phyloP scores from a whole-genome alignment of 2,888 invertebrate genomes.

The Coenonympha arcania region DNA sequence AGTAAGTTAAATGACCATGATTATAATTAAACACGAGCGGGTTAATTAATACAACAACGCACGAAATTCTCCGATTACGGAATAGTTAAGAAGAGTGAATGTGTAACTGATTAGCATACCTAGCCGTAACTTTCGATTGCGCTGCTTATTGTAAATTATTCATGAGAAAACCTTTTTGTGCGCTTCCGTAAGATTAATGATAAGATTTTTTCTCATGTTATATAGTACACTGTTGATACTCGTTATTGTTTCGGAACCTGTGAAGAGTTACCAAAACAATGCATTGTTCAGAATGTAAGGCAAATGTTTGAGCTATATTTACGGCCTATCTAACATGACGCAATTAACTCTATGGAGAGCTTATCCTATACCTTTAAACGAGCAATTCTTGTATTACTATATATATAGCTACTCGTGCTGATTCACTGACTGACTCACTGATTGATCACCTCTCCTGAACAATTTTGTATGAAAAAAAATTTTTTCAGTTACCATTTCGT shows the following conservation, averaged over 20 bases:
- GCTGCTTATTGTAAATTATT: conserved; percentile 13
- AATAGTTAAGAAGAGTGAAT: conserved; percentile 11
- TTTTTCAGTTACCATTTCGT: too few species aligned
- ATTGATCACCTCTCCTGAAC: too few species aligned
- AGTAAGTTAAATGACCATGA: background rate
- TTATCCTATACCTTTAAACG: too few species aligned
- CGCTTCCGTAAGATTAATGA: conserved; percentile 27
- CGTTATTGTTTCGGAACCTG: conserved; percentile 10
- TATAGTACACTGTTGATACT: background rate
- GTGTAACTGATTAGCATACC: conserved; percentile 13
- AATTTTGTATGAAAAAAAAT: too few species aligned
- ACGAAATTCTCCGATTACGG: conserved; percentile 2
- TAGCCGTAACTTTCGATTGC: conserved; percentile 23
- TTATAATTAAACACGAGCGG: background rate
- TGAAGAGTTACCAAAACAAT: conserved; percentile 12
- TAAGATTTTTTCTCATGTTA: conserved; percentile 25
- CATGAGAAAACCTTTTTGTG: conserved; percentile 20
- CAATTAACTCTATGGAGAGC: background rate
- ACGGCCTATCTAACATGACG: background rate
- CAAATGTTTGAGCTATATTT: background rate
- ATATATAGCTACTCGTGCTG: too few species aligned
- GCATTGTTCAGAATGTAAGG: conserved; percentile 1
- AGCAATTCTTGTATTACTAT: too few species aligned
- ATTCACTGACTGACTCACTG: too few species aligned
- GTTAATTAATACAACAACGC: background rate